These are phyloP conservation scores for Acrocyrtus sp. DNA, from an alignment of 2,888 invertebrate species.

Conservation along the genomic window DNA sequence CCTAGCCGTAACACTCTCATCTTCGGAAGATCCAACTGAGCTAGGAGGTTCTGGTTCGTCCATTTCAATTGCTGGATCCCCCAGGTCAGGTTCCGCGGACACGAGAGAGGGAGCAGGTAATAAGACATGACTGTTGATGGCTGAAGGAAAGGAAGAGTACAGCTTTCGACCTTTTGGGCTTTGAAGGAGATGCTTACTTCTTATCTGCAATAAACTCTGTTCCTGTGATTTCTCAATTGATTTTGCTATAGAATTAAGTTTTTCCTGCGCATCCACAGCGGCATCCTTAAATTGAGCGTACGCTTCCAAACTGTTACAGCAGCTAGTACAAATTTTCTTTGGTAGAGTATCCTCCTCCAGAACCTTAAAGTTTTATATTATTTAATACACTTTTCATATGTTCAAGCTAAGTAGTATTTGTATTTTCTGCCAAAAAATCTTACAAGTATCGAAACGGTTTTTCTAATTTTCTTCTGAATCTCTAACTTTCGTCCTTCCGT, in stretches of 20 bases:
- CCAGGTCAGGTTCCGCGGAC: conserved; percentile 7
- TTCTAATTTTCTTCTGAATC: conserved; percentile 61
- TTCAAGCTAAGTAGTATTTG: not conserved
- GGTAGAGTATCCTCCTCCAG: conserved; percentile 61
- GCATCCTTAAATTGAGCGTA: conserved; percentile 60
- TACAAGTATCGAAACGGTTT: conserved; percentile 60
- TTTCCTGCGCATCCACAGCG: conserved; percentile 61
- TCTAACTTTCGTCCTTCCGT: conserved; percentile 60
- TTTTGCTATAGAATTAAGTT: conserved; percentile 56
- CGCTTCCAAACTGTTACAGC: conserved; percentile 61
- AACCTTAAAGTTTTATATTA: too few relatives aligned
- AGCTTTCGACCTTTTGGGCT: conserved; percentile 28
- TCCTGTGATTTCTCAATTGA: conserved; percentile 51
- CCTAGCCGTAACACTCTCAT: conserved; percentile 1
- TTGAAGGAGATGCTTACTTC: conserved; percentile 8
- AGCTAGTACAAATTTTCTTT: conserved; percentile 61
- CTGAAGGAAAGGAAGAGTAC: conserved; percentile 5
- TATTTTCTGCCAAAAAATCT: too few relatives aligned
- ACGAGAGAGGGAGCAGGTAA: conserved; percentile 8
- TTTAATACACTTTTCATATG: not conserved
- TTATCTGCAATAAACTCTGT: conserved; percentile 12
- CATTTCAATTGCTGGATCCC: conserved; percentile 22
- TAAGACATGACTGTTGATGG: conserved; percentile 10
- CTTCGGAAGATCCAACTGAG: conserved; percentile 6
- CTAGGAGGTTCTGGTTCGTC: conserved; percentile 26